Percentiles rank a stretch among this genome's conserved stretches.
phyloP scores from a whole-genome alignment of 2,113 vertebrate species.

The Phalacrocorax brasilianus region DNA sequence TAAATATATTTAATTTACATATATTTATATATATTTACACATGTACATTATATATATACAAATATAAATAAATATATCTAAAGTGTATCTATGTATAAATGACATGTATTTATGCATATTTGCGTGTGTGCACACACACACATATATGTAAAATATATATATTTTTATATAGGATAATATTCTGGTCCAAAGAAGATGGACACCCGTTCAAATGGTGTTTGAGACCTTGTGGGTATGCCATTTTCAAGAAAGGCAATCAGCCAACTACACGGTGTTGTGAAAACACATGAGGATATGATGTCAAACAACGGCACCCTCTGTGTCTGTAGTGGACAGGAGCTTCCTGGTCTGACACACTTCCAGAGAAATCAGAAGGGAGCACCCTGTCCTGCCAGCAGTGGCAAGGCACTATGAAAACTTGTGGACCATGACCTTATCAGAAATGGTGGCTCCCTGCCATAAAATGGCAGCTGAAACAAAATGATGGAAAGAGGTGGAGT shows the following conservation, averaged over 20 bases:
- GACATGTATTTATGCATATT: not conserved
- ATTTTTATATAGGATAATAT: not conserved
- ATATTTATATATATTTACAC: not conserved
- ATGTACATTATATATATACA: not conserved
- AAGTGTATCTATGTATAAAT: not conserved
- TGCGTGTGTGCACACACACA: not conserved
- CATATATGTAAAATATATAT: not conserved
- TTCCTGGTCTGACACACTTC: not conserved
- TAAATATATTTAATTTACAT: not conserved
- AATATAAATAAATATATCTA: not conserved
- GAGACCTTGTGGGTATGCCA: not conserved
- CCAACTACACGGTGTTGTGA: rapidly evolving
- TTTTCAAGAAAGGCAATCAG: not conserved
- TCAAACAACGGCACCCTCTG: not conserved
- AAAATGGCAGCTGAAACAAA: not conserved
- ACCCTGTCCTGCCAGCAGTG: rapidly evolving
- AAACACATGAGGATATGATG: not conserved
- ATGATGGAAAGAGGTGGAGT: not conserved
- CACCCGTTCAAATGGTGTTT: not conserved
- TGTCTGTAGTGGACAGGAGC: not conserved
- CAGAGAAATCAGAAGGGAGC: not conserved
- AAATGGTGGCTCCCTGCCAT: not conserved
- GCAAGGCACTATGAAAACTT: not conserved
- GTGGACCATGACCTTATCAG: not conserved
- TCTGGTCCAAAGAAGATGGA: not conserved